phyloP scores from a whole-genome alignment of 2,797 vertebrate genomes.

The Circus cinereus region DNA sequence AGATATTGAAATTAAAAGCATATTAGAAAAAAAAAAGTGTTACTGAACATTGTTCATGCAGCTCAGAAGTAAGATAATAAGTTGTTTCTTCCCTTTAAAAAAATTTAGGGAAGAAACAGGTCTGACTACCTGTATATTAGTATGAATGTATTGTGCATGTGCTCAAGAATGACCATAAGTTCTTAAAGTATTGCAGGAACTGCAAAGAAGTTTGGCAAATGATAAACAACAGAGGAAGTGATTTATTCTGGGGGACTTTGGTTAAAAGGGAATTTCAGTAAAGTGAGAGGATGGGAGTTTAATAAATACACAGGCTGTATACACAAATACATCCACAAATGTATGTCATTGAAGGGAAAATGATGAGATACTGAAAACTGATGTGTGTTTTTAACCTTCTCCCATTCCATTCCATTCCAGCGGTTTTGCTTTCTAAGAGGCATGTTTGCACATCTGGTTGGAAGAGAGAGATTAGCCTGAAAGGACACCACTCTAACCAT shows the following conservation, averaged over 20 bases:
- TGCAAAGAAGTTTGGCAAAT: background rate
- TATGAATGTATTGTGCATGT: background rate
- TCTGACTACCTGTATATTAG: background rate
- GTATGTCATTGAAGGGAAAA: background rate
- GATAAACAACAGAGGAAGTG: background rate
- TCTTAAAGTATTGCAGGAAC: background rate
- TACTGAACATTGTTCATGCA: background rate
- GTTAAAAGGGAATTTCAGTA: background rate
- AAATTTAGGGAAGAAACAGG: background rate
- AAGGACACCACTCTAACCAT: conserved; percentile 45
- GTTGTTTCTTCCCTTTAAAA: background rate
- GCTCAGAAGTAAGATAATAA: background rate
- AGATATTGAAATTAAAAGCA: background rate
- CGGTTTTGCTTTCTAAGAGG: conserved; percentile 23
- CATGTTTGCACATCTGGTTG: conserved; percentile 63
- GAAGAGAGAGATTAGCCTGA: conserved; percentile 54
- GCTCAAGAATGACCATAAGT: background rate
- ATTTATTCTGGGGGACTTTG: background rate
- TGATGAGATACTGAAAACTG: background rate
- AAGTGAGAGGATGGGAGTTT: background rate
- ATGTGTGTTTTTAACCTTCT: background rate
- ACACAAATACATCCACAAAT: background rate
- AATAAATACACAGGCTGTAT: background rate
- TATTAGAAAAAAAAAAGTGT: background rate
- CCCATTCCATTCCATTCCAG: background rate